Evolutionary conservation across 2,888 invertebrate species (phyloP), one percentile per base, ranked within the genome.

Genomic region (Philaethria dido): DNA sequence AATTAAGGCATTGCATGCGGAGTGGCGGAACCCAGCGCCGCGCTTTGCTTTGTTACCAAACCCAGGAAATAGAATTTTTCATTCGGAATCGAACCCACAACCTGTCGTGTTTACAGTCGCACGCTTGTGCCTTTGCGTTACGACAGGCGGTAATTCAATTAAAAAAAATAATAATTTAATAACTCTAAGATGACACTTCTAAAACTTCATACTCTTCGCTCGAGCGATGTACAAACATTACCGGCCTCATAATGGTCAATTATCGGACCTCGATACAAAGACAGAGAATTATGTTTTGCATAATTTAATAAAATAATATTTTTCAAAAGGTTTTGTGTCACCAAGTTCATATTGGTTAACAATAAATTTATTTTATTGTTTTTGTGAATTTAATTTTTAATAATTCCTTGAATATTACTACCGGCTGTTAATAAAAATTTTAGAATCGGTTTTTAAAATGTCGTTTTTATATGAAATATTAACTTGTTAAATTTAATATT

Each of bases 271-370:
- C 9, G 14, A n/a, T 62, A 42, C 45, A 61, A 60, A 33, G 29
- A 47, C 4, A 16, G 29, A 0, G 33, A 29, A 60, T 60, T 45
- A 16, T 33, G 14, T 9, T 60, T 47, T 45, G 29, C 29, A 47
- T 57, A 25, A 39, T 42, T 42, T 57, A 25, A 57, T 57, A 57
- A 57, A 42, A 52, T 20, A 57, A 57, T 57, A 57, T 57, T 39
- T 57, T 22, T n/a, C 39, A 22, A 39, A 42, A 52, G 1, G 29
- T 50, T 50, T 52, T 52, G n/a, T 52, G 22, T 57, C 20, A 42
- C 20, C 14, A 3, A 33, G 29, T 29, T 29, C 16, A 16, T 16
- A 29, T 50, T 25, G n/a, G 0, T 29, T 25, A 8, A 50, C n/a
- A 11, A 52, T 52, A 29, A 50, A 50, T 50, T 50, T 3, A 50